phyloP scores from a whole-genome alignment of 2,888 invertebrate species.

The Dermolepida albohirtum region DNA sequence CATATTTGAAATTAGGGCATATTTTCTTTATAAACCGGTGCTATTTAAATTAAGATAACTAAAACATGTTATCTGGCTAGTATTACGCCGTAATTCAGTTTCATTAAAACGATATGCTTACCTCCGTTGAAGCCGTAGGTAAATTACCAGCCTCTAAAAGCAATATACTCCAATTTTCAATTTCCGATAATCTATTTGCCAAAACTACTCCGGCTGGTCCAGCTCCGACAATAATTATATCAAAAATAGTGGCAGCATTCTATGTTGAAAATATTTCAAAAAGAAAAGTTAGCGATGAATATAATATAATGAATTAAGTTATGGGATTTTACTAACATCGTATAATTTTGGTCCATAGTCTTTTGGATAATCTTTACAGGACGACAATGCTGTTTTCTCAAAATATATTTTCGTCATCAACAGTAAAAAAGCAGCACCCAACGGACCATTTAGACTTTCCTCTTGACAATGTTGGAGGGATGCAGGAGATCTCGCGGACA shows the following conservation, averaged over 20 bases:
- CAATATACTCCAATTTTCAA: constrained; percentile 59
- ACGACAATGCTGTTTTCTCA: constrained; percentile 15
- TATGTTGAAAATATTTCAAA: neutral
- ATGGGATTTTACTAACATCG: neutral
- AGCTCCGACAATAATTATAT: constrained; percentile 66
- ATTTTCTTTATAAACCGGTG: too few relatives aligned
- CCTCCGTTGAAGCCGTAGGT: constrained; percentile 52
- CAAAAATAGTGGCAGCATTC: constrained; percentile 52
- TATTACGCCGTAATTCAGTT: too few relatives aligned
- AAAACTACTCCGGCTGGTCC: constrained; percentile 68
- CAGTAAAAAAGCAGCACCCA: constrained; percentile 27
- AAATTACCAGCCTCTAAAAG: constrained; percentile 61
- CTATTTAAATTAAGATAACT: too few relatives aligned
- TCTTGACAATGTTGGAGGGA: neutral
- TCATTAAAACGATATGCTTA: constrained; percentile 32
- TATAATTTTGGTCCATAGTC: constrained; percentile 15
- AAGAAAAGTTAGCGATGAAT: too few relatives aligned
- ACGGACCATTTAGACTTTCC: constrained; percentile 6
- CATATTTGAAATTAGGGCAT: too few relatives aligned
- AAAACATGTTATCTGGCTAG: too few relatives aligned
- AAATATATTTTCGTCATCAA: constrained; percentile 23
- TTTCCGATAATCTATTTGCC: constrained; percentile 65
- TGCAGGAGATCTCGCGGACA: neutral
- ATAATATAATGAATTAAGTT: too few relatives aligned
- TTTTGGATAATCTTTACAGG: constrained; percentile 26